Percentiles rank a stretch among this genome's conserved stretches.
phyloP scores from a whole-genome alignment of 2,888 invertebrate genomes.

The Melipona bicolor region DNA sequence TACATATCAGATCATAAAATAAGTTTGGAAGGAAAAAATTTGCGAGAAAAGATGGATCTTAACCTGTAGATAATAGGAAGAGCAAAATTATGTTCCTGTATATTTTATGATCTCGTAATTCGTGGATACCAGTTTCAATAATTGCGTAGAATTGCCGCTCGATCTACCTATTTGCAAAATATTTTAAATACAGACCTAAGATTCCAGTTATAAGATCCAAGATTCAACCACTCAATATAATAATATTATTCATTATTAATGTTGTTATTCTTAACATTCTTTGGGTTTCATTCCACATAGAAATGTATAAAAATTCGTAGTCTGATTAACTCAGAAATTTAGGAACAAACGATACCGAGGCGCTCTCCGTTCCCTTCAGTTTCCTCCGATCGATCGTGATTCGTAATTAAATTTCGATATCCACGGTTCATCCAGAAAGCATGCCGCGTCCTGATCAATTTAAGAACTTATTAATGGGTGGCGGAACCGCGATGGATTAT shows the following conservation, averaged over 20 bases:
- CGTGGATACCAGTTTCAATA: slow-evolving; percentile 27
- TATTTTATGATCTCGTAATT: slow-evolving; percentile 25
- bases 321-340: not conserved
- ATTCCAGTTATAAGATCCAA: slow-evolving; percentile 20
- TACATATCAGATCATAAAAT: not conserved
- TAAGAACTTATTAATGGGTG: slow-evolving; percentile 61
- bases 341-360: not conserved
- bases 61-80: too few relatives aligned
- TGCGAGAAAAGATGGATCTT: not conserved
- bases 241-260: too few relatives aligned
- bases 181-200: slow-evolving; percentile 27
- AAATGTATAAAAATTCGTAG: not conserved
- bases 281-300: slow-evolving; percentile 4
- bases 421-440: slow-evolving; percentile 50
- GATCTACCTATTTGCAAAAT: slow-evolving; percentile 16
- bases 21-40: not conserved
- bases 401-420: slow-evolving; percentile 65
- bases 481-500: slow-evolving; percentile 49
- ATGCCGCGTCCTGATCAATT: slow-evolving; percentile 46
- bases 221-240: too few relatives aligned
- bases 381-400: slow-evolving; percentile 37
- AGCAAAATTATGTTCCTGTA: not conserved
- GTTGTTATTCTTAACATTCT: too few relatives aligned
- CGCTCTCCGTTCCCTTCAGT: slow-evolving; percentile 3
- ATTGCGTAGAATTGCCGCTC: slow-evolving; percentile 15